phyloP scores from a whole-genome alignment of 2,113 vertebrate genomes.

The Nettapus auritus region DNA sequence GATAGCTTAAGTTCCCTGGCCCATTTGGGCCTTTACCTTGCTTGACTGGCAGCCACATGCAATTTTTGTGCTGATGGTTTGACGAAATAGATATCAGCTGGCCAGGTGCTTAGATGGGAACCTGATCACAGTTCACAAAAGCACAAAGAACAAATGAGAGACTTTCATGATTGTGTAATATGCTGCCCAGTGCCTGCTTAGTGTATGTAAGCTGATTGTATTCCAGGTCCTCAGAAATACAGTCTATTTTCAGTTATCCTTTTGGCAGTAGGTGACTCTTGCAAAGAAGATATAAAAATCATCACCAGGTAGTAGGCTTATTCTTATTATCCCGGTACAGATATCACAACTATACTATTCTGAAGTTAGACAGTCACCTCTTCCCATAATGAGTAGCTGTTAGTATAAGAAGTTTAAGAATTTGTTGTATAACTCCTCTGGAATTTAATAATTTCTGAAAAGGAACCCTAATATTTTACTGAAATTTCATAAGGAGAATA shows the following conservation, averaged over 20 bases:
- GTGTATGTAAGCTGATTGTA: accelerated
- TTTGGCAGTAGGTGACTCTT: background rate
- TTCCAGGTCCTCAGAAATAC: background rate
- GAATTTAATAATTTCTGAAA: background rate
- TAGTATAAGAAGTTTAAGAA: background rate
- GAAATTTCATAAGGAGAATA: background rate
- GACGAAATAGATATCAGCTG: background rate
- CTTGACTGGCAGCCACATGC: background rate
- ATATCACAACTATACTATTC: background rate
- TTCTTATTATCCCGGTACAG: background rate
- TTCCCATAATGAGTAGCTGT: background rate
- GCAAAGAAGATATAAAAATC: background rate
- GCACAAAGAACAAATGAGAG: background rate
- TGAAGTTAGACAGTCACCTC: background rate
- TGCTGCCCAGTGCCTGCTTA: background rate
- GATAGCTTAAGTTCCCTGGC: background rate
- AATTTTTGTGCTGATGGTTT: background rate
- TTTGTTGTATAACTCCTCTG: background rate
- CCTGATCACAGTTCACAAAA: background rate
- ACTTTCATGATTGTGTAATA: background rate
- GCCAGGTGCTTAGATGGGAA: background rate
- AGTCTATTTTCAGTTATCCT: background rate
- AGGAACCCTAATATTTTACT: background rate
- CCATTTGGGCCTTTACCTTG: background rate
- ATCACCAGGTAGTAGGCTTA: background rate